These are phyloP conservation scores for Orycteropus afer DNA, from an alignment of 2,113 vertebrate species.

Conservation along the genomic window DNA sequence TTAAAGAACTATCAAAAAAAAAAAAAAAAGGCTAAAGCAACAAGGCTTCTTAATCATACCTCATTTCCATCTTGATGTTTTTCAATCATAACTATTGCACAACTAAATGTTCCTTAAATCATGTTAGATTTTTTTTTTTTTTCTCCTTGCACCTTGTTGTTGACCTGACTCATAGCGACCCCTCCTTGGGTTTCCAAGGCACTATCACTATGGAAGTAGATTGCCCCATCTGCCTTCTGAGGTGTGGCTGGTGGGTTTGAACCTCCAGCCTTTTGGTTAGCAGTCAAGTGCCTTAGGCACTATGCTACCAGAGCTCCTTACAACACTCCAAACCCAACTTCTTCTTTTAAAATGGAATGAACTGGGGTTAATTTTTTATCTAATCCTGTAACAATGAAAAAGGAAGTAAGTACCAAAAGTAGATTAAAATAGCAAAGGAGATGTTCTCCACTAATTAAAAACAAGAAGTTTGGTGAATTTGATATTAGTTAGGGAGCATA, in stretches of 20 bases:
- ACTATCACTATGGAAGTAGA: too few species aligned
- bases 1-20: conserved; percentile 17
- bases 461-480: conserved; percentile 21
- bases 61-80: conserved; percentile 48
- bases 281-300: too few species aligned
- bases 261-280: too few species aligned
- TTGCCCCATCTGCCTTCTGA: too few species aligned
- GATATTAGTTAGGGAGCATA: neutral
- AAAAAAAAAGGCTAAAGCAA: conserved; percentile 45
- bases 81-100: conserved; percentile 47
- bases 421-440: conserved; percentile 57
- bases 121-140: conserved; percentile 19
- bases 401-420: conserved; percentile 23
- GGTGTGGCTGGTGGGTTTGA: too few species aligned
- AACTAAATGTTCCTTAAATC: conserved; percentile 52
- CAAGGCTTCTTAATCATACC: conserved; percentile 46
- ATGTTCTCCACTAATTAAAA: conserved; percentile 62
- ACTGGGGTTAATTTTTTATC: conserved; percentile 54
- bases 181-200: too few species aligned
- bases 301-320: conserved; percentile 18
- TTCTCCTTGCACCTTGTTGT: too few species aligned
- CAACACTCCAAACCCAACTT: neutral
- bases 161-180: too few species aligned
- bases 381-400: conserved; percentile 53
- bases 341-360: conserved; percentile 12